Base-by-base conservation (phyloP, 2,797 vertebrate genomes). In the Girardinus metallicus region DNA sequence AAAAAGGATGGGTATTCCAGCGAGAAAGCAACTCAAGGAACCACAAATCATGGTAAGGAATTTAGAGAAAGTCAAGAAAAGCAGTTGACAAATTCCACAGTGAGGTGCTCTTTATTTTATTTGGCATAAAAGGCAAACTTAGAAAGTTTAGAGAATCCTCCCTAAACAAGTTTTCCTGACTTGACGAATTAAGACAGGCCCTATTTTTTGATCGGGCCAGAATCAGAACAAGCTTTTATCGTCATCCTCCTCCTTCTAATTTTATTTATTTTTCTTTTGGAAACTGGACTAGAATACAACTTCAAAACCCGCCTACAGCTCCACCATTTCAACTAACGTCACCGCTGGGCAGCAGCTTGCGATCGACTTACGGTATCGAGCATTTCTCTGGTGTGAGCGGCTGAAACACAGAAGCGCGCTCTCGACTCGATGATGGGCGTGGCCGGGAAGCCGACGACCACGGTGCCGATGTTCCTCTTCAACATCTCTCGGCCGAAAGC, bases 351-450 rank as follows among this genome's bases (percentile, higher is more conserved):
- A 16, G 68, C 26, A 29, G 6, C 26, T 29, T 16, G 44, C 15
- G 0, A 29, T 29, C 1, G 51, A 95, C 97, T 97, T 93, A 99
- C 98, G 1, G 92, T 96, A 91, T 99, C 96, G 0, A 99, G 97
- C 94, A 98, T 98, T 85, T 98, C 97, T 96, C 94, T 97, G 93
- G 97, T 99, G 86, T 99, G 98, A 79, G 97, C 95, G 26, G 98
- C 98, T 4, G 98, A 99, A 70, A 99, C 85, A 74, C 98, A 99
- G 95, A 99, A 98, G 36, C 98, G 97, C 10, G 98, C 98, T 93
- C 98, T 96, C 26, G 98, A 99, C 91, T 99, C 98, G 0, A 98
- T 98, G 91, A 99, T 99, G 12, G 98, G 97, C 1, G 98, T 99
- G 23, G 98, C 98, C 18, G 98, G 98, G 90, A 99, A 99, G 62